phyloP scores from a whole-genome alignment of 1,140 invertebrate genomes.

The Sitobion miscanthi region DNA sequence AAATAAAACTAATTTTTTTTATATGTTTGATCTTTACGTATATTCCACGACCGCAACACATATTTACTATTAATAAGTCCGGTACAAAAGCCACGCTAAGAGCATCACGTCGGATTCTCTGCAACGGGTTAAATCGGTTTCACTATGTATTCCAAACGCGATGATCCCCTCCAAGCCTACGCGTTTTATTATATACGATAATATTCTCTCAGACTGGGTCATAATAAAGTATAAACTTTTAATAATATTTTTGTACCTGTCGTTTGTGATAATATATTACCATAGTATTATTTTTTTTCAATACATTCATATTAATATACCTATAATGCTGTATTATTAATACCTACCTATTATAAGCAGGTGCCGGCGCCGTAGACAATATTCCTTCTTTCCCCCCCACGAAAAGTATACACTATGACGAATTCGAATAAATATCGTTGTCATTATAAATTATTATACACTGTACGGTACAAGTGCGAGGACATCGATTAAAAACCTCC shows the following conservation, averaged over 20 bases:
- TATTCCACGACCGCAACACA: background rate
- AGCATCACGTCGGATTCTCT: background rate
- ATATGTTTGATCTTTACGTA: background rate
- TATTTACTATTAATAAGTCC: constrained; percentile 3
- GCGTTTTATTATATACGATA: background rate
- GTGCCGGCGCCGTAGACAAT: background rate
- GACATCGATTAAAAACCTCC: background rate
- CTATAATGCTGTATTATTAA: background rate
- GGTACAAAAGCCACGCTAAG: background rate
- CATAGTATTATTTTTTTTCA: background rate
- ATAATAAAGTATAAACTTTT: constrained; percentile 30
- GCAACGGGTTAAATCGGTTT: background rate
- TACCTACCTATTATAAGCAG: background rate
- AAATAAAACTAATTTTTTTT: constrained; percentile 26
- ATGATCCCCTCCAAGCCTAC: background rate
- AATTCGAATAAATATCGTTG: constrained; percentile 1
- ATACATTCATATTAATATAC: background rate
- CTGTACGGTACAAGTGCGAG: background rate
- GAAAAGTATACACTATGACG: background rate
- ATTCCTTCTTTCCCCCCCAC: background rate
- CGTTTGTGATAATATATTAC: background rate
- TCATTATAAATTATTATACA: background rate
- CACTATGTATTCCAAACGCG: background rate
- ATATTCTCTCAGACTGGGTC: background rate
- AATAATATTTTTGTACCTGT: constrained; percentile 10